Conservation (phyloP, 2,888 invertebrate genomes). For the Leptinotarsa haldemani region DNA sequence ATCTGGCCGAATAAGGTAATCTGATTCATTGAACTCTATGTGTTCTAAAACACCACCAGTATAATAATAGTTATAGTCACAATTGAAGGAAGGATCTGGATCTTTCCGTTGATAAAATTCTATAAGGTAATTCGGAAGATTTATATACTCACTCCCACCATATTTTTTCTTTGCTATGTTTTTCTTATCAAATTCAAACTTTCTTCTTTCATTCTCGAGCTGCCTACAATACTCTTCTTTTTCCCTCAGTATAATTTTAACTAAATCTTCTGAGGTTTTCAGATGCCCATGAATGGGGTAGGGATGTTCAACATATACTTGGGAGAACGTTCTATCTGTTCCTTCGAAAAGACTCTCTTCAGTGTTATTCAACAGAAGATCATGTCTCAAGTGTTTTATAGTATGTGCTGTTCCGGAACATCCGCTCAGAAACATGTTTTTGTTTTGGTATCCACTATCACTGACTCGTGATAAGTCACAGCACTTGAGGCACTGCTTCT, state of each 20-base stretch:
- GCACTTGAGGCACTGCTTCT: no score
- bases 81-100: slow-evolving; percentile 42
- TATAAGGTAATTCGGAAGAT: slow-evolving; percentile 45
- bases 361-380: slow-evolving; percentile 44
- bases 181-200: slow-evolving; percentile 34
- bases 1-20: slow-evolving; percentile 46
- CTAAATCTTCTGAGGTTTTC: slow-evolving; percentile 34
- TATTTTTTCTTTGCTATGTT: slow-evolving; percentile 36
- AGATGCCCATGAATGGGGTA: slow-evolving; percentile 46
- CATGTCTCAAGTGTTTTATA: slow-evolving; percentile 38
- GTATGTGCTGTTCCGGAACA: neutral
- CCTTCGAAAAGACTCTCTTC: slow-evolving; percentile 46
- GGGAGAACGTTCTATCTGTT: slow-evolving; percentile 37
- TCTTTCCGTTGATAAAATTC: slow-evolving; percentile 45
- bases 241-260: slow-evolving; percentile 37
- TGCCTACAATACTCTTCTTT: slow-evolving; percentile 38
- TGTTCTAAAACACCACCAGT: slow-evolving; percentile 48
- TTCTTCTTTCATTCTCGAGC: slow-evolving; percentile 29
- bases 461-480: no score
- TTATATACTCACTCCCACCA: slow-evolving; percentile 34
- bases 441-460: no score
- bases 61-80: slow-evolving; percentile 49
- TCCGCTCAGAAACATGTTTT: slow-evolving; percentile 4
- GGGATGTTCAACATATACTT: slow-evolving; percentile 43
- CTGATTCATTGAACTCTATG: slow-evolving; percentile 34